Conservation (phyloP, 2,888 invertebrate genomes). For the Peribatodes rhomboidaria region DNA sequence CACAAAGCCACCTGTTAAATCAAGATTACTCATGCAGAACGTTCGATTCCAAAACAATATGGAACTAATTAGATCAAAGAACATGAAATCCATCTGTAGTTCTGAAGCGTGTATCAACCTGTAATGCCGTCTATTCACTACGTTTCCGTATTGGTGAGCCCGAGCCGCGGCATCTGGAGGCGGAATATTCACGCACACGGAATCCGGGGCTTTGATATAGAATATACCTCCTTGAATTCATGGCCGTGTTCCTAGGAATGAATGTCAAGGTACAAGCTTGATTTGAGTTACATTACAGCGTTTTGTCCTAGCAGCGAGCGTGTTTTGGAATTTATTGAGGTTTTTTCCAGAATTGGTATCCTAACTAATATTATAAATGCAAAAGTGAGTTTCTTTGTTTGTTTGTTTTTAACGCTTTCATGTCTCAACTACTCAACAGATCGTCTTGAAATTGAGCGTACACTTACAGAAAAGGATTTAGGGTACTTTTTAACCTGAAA, state of each 20-base stretch:
- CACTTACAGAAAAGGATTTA: no score
- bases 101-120: background rate
- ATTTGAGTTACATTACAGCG: no score
- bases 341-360: background rate
- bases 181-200: constrained; percentile 13
- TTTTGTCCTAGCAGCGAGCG: no score
- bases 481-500: no score
- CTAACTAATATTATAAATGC: no score
- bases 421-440: no score
- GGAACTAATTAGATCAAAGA: background rate
- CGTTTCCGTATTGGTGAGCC: constrained; percentile 4
- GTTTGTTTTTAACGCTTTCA: no score
- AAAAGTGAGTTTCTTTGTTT: no score
- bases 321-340: no score
- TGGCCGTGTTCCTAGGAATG: background rate
- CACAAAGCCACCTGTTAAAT: no score
- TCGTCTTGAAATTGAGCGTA: no score
- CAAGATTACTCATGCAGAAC: no score
- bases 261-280: background rate
- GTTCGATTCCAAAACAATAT: background rate
- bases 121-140: constrained; percentile 10
- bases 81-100: background rate
- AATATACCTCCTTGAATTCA: constrained; percentile 6
- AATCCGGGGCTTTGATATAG: constrained; percentile 16
- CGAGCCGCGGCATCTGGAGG: constrained; percentile 6